Conservation (phyloP, 2,113 vertebrate species). For the Puma concolor region DNA sequence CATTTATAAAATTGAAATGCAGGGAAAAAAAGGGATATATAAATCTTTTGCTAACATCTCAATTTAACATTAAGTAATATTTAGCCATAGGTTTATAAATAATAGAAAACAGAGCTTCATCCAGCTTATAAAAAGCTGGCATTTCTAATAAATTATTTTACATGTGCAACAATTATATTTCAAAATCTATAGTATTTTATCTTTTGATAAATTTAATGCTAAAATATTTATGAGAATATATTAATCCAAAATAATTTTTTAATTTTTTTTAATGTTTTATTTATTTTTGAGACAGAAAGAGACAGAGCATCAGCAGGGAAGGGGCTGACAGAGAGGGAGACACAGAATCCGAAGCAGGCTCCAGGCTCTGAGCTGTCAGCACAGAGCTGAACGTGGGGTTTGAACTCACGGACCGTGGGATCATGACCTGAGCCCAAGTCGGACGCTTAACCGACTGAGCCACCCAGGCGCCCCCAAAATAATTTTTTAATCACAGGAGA, state of each 20-base stretch:
- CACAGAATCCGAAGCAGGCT: too few relatives aligned
- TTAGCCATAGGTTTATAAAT: background rate
- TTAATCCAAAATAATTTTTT: background rate
- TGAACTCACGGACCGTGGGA: too few relatives aligned
- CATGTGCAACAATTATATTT: background rate
- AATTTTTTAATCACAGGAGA: background rate
- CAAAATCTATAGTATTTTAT: background rate
- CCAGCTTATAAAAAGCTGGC: background rate
- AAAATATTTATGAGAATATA: background rate
- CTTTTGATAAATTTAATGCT: background rate
- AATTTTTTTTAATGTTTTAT: too few relatives aligned
- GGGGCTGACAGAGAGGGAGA: too few relatives aligned
- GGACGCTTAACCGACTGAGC: too few relatives aligned
- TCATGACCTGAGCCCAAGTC: too few relatives aligned
- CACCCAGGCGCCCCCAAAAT: background rate
- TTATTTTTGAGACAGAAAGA: too few relatives aligned
- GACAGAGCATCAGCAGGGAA: too few relatives aligned
- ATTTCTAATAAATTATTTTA: background rate
- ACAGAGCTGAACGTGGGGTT: too few relatives aligned
- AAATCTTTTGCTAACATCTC: background rate
- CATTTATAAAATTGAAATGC: background rate
- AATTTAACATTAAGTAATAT: background rate
- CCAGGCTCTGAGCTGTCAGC: too few relatives aligned
- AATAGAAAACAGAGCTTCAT: background rate
- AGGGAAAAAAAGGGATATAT: background rate